A percentile compares a stretch with the other conserved stretches of the same genome.
These are phyloP conservation scores for Scaptomyza montana DNA, from an alignment of 1,140 invertebrate genomes.

Conservation along the genomic window DNA sequence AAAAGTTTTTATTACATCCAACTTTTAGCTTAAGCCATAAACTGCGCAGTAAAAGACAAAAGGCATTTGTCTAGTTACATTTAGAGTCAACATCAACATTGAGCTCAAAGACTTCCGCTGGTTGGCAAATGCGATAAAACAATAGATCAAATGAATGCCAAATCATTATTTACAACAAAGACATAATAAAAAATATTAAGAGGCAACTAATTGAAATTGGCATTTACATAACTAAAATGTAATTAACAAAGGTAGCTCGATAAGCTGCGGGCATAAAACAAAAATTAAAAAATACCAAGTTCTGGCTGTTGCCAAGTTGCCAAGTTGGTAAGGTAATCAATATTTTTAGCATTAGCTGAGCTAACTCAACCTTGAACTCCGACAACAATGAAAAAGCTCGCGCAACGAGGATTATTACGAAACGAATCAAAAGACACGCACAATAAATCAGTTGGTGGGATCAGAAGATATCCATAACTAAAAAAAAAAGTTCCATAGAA, in stretches of 20 bases:
- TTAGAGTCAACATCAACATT: neutral
- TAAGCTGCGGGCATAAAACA: conserved; percentile 34
- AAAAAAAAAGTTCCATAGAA: conserved; percentile 47
- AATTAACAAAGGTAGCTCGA: conserved; percentile 54
- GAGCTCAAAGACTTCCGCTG: conserved; percentile 12
- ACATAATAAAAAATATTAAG: conserved; percentile 28
- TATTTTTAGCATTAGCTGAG: conserved; percentile 55
- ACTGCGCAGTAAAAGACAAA: conserved; percentile 29
- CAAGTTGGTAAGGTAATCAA: conserved; percentile 60
- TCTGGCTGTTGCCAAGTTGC: neutral
- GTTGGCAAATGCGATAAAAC: conserved; percentile 5
- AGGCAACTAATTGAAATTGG: conserved; percentile 72
- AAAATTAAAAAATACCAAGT: neutral
- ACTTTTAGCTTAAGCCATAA: conserved; percentile 1
- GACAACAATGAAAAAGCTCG: conserved; percentile 10
- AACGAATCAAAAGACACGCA: conserved; percentile 62
- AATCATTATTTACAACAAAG: conserved; percentile 51
- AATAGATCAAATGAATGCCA: conserved; percentile 44
- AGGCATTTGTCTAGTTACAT: conserved; percentile 19
- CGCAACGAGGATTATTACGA: conserved; percentile 25
- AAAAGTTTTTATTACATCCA: neutral
- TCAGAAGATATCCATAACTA: conserved; percentile 37
- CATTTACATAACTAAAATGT: conserved; percentile 79
- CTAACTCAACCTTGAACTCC: conserved; percentile 67
- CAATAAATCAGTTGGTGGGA: conserved; percentile 49